A percentile compares a stretch with the other conserved stretches of the same genome.
These are phyloP conservation scores for Luperina testacea DNA, from an alignment of 2,888 invertebrate genomes.

Conservation along the genomic window DNA sequence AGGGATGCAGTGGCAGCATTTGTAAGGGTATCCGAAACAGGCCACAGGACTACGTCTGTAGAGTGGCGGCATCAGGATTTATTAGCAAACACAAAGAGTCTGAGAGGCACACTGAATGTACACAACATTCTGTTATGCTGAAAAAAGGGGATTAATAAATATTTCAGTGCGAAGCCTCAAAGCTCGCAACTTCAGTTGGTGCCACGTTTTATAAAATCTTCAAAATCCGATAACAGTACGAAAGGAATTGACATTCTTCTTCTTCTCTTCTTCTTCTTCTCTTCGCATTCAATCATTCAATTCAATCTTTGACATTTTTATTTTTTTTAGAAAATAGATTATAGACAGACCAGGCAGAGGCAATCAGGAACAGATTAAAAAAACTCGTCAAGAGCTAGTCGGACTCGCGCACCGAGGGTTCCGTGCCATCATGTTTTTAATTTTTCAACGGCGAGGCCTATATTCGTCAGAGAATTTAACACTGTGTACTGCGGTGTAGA, in stretches of 20 bases:
- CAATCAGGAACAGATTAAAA: background rate
- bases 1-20: constrained; percentile 23
- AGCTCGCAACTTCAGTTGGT: background rate
- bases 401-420: too few relatives aligned
- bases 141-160: background rate
- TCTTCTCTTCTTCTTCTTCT: too few relatives aligned
- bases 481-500: too few relatives aligned
- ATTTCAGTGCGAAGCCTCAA: background rate
- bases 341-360: background rate
- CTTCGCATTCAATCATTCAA: too few relatives aligned
- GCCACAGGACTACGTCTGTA: constrained; percentile 15
- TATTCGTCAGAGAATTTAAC: too few relatives aligned
- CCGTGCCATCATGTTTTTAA: too few relatives aligned
- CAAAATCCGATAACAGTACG: background rate
- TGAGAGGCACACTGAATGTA: background rate
- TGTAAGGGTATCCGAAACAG: constrained; percentile 24
- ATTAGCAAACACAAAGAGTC: background rate
- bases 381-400: too few relatives aligned
- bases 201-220: background rate
- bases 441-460: too few relatives aligned
- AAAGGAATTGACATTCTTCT: background rate
- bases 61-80: background rate
- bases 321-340: background rate
- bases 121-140: background rate
- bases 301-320: background rate